Conservation (phyloP, 2,113 vertebrate genomes). For the Oceanodroma tethys region DNA sequence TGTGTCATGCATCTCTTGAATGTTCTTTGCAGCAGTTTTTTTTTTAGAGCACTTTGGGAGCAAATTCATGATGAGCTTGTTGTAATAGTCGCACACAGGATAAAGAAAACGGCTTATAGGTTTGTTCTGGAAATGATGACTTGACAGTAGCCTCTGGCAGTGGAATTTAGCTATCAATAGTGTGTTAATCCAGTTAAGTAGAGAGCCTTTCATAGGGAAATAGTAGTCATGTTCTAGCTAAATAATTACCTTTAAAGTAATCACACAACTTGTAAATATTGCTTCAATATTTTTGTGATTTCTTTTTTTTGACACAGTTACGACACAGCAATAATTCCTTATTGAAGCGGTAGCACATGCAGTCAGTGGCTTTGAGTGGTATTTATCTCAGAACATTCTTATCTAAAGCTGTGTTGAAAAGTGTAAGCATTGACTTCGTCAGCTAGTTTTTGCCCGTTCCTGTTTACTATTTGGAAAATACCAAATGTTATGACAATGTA, state of each 20-base stretch:
- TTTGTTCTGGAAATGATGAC: slow-evolving; percentile 75
- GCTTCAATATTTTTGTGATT: slow-evolving; percentile 19
- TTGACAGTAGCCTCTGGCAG: slow-evolving; percentile 52
- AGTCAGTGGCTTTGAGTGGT: not conserved
- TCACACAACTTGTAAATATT: slow-evolving; percentile 30
- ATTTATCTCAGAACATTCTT: not conserved
- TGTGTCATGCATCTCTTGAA: slow-evolving; percentile 57
- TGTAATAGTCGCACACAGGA: slow-evolving; percentile 42
- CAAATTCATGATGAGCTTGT: slow-evolving; percentile 63
- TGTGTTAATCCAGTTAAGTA: slow-evolving; percentile 62
- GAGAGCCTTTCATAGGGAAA: slow-evolving; percentile 59
- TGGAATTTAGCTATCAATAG: slow-evolving; percentile 65
- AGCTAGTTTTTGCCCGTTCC: not conserved
- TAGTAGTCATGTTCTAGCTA: slow-evolving; percentile 54
- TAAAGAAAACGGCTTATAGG: slow-evolving; percentile 69
- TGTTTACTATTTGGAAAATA: not conserved
- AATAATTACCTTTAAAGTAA: slow-evolving; percentile 59
- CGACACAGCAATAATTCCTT: slow-evolving; percentile 5
- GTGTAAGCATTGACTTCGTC: not conserved
- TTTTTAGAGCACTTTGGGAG: slow-evolving; percentile 34
- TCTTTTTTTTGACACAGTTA: not conserved
- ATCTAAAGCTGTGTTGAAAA: not conserved
- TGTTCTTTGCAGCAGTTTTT: slow-evolving; percentile 41
- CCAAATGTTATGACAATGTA: not conserved
- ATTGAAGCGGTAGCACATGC: not conserved